Base-by-base conservation (phyloP, 2,113 vertebrate genomes). In the Microtus oregoni region DNA sequence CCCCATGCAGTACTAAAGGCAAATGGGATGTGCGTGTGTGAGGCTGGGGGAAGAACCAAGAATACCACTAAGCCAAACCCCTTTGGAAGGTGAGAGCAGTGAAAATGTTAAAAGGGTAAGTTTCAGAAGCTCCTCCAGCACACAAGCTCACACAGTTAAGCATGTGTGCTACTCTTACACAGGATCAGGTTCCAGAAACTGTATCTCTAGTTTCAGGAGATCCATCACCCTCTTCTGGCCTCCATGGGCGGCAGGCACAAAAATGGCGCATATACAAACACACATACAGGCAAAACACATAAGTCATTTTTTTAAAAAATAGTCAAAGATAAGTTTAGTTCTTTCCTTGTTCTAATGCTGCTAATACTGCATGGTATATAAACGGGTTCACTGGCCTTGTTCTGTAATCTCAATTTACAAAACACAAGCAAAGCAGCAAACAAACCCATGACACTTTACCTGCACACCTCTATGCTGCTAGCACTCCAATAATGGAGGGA, bases 341-440 rank as follows among this genome's bases (percentile, higher is more conserved):
- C 20, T 78, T 63, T 89, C 94, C 70, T 95, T 88, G 35, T 85
- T 91, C 86, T 82, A 93, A 77, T 83, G 61, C 19, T 55, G 7
- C 38, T 89, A 91, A 89, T 70, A 55, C 12, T 47, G 5, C 38
- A 61, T 15, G 8, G 14, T 78, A 22, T 75, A 22, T 82, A 41
- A 97, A 89, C 28, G 15, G 58, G 7, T 28, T 70, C 41, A 47
- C 22, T 58, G 7, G n/a, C 15, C 76, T 68, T 58, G 38, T 30
- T 24, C 24, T 35, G 52, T 41, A 92, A 82, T 82, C 14, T 50
- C 41, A 72, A 86, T 2, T 82, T 24, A 83, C 20, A 81, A 94
- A 95, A 94, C 38, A 67, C 4, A 92, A 81, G 65, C 76, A 90
- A 92, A 96, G 76, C 35, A 91, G 7, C 13, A 91, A 91, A 6